A percentile compares a stretch with the other conserved stretches of the same genome.
Conservation (phyloP, 2,888 invertebrate genomes). For the Spialia ferax region DNA sequence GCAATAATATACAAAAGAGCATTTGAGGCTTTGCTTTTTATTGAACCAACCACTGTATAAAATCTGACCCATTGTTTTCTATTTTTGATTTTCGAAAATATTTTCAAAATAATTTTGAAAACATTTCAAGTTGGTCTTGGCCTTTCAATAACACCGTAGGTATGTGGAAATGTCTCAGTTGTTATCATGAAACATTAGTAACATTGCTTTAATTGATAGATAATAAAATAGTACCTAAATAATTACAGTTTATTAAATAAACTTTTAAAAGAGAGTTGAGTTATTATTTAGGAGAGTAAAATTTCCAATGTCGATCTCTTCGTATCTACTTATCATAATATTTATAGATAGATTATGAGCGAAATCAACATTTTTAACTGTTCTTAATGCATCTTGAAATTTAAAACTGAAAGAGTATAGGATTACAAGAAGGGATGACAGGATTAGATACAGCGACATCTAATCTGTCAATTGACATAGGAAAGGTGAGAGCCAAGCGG, state of each 20-base stretch:
- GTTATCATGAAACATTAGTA: too few species aligned
- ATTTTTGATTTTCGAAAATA: constrained; percentile 7
- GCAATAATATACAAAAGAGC: constrained; percentile 32
- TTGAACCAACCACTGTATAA: constrained; percentile 28
- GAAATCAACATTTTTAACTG: background rate
- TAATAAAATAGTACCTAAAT: too few species aligned
- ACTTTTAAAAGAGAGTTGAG: too few species aligned
- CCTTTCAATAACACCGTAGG: too few species aligned
- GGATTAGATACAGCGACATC: constrained; percentile 10
- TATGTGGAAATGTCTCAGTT: too few species aligned
- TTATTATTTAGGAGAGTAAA: too few species aligned
- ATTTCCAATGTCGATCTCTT: too few species aligned
- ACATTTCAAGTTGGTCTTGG: background rate
- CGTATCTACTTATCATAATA: too few species aligned
- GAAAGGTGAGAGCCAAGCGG: constrained; percentile 13
- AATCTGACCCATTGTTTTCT: constrained; percentile 28
- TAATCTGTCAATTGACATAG: constrained; percentile 19
- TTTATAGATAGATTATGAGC: too few species aligned
- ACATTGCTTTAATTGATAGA: too few species aligned
- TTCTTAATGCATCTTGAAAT: background rate
- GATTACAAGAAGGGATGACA: constrained; percentile 11
- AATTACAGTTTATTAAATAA: too few species aligned
- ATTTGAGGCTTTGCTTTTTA: constrained; percentile 30
- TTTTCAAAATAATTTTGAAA: background rate
- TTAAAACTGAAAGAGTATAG: background rate